phyloP scores from a whole-genome alignment of 2,797 vertebrate species.

The Sphenodon punctatus region DNA sequence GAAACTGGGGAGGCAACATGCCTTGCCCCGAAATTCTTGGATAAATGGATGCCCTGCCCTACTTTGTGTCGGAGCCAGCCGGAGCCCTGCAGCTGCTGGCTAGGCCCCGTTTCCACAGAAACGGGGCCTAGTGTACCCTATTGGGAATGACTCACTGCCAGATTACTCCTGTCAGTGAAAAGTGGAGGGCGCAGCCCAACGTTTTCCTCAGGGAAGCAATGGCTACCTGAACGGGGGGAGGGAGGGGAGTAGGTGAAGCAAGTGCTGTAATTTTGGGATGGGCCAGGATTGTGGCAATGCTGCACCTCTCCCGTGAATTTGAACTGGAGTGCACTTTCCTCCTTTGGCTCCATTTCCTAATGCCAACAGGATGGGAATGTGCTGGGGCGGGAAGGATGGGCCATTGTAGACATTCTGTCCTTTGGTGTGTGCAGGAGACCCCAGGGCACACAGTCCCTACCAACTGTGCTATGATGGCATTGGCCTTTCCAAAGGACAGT shows the following conservation, averaged over 20 bases:
- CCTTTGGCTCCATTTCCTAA: neutral
- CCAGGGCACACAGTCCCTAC: neutral
- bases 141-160: constrained; percentile 52
- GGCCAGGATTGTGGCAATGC: neutral
- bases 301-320: neutral
- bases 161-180: constrained; percentile 38
- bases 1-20: constrained; percentile 47
- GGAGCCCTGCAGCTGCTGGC: constrained; percentile 67
- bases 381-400: neutral
- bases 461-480: neutral
- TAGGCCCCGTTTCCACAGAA: constrained; percentile 49
- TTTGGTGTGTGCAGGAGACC: neutral
- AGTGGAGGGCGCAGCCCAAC: constrained; percentile 9
- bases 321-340: neutral
- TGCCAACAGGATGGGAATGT: neutral
- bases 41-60: constrained; percentile 68
- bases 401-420: neutral
- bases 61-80: constrained; percentile 52
- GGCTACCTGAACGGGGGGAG: neutral
- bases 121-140: constrained; percentile 32
- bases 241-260: constrained; percentile 16
- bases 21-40: constrained; percentile 53
- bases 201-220: constrained; percentile 31
- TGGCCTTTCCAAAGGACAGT: neutral
- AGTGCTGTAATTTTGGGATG: neutral